Evolutionary conservation across 2,888 invertebrate species (phyloP).

Genomic region (Torymus tubicola): DNA sequence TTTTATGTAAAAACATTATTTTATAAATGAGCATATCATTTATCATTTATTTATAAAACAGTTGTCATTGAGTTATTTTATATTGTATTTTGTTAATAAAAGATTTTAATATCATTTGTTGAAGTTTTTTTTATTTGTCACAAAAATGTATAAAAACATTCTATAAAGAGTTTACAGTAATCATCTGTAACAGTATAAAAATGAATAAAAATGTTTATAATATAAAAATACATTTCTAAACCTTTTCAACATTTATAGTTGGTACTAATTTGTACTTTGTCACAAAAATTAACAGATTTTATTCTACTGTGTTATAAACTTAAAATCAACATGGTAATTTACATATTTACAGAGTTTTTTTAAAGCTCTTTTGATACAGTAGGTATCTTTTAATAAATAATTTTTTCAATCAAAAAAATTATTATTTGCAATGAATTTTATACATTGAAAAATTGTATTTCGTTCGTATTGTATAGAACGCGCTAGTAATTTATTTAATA

Average conservation of each 20-base stretch:
- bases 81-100: conserved; percentile 58
- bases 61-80: conserved; percentile 48
- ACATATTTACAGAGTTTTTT: too few relatives aligned
- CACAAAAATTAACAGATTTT: conserved; percentile 1
- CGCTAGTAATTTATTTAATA: conserved; percentile 85
- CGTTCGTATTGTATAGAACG: conserved; percentile 90
- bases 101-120: conserved; percentile 20
- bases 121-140: conserved; percentile 37
- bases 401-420: conserved; percentile 82
- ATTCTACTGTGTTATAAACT: too few relatives aligned
- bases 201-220: background rate
- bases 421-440: conserved; percentile 86
- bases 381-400: background rate
- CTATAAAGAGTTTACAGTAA: background rate
- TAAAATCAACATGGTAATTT: too few relatives aligned
- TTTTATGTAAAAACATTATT: background rate
- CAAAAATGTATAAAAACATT: conserved; percentile 23
- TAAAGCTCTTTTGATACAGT: background rate
- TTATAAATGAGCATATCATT: conserved; percentile 7
- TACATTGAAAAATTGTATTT: conserved; percentile 91
- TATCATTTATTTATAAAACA: conserved; percentile 35
- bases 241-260: background rate
- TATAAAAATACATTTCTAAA: conserved; percentile 8
- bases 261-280: conserved; percentile 22
- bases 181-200: background rate